Base-by-base conservation (phyloP, 1,140 invertebrate genomes). In the Pectinophora gossypiella region DNA sequence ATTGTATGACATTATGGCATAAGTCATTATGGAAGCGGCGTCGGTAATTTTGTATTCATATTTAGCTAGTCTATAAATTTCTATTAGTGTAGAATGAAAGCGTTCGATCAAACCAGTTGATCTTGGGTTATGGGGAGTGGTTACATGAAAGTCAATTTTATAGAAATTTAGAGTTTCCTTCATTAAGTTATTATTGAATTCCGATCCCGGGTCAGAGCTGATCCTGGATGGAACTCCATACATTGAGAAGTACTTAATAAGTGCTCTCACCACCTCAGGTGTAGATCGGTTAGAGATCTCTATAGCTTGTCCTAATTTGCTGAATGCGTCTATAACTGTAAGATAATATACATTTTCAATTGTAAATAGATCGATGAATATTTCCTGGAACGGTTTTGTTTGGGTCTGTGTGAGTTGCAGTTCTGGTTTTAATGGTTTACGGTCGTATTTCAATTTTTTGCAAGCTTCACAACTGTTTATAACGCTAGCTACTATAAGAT, bases 111-210 rank as follows among this genome's bases (percentile, higher is more conserved):
- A 53, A 10, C 65, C 64, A 45, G 77, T 76, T 6, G 67, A 76
- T 50, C 76, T 67, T 1, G 59, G 74, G 21, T 73, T 71, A 36
- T 63, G 54, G 9, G 64, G 56, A 4, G 60, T 66, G 16, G 61
- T 79, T 48, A 73, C 75, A 47, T 79, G 64, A 10, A 72, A 64
- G 13, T 63, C 43, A 16, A 75, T 72, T 38, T 70, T n/a, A n/a
- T n/a, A n/a, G n/a, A n/a, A n/a, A n/a, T n/a, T n/a, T n/a, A n/a
- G n/a, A n/a, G n/a, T n/a, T n/a, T n/a, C n/a, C n/a, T n/a, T n/a
- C n/a, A n/a, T n/a, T n/a, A n/a, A n/a, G n/a, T n/a, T n/a, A n/a
- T n/a, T n/a, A n/a, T n/a, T n/a, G n/a, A n/a, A n/a, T n/a, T n/a
- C n/a, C n/a, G n/a, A n/a, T n/a, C n/a, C n/a, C n/a, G n/a, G n/a